Evolutionary conservation across 2,113 vertebrate species (phyloP), one percentile per base, ranked within the genome.

Genomic region (Pterocles gutturalis): DNA sequence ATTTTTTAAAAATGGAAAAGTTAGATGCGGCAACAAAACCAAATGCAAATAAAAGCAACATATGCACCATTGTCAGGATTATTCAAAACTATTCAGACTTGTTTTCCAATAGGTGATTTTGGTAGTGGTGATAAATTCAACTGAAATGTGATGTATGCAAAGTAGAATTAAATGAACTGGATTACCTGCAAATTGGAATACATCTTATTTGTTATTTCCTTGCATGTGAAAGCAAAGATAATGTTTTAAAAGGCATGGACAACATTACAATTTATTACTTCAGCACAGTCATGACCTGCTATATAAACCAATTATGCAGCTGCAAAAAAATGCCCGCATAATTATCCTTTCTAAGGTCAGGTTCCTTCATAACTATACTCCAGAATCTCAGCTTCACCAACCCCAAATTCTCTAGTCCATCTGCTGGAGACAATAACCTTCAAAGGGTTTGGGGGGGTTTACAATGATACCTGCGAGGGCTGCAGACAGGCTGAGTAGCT

Each of bases 181-280:
- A 86, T 93, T 93, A 92, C 64, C 93, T 78, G 55, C 46, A 97
- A 90, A 95, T 78, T 95, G 72, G 55, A 93, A 88, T 65, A 89
- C 49, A 83, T 91, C 70, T 89, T 94, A 87, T 49, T 95, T 91
- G 53, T 90, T 93, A 83, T 90, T 90, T 69, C 45, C 62, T 91
- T 5, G 3, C 75, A 66, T 83, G 86, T 77, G 96, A 70, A 95
- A 90, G 78, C 66, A 70, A 91, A 96, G 66, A 83, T 91, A 92
- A 87, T 2, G 0, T 60, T 93, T 91, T 71, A 86, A 95, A 89
- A 92, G 64, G 60, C 76, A 66, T 2, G 20, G 90, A 58, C 84
- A 83, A 89, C 64, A 60, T 80, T 43, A 91, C 45, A 85, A 86
- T 96, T 91, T 95, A 96, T 94, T 93, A 95, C 70, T 70, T 62